phyloP scores from a whole-genome alignment of 2,113 vertebrate genomes.

The Oryzias melastigma region DNA sequence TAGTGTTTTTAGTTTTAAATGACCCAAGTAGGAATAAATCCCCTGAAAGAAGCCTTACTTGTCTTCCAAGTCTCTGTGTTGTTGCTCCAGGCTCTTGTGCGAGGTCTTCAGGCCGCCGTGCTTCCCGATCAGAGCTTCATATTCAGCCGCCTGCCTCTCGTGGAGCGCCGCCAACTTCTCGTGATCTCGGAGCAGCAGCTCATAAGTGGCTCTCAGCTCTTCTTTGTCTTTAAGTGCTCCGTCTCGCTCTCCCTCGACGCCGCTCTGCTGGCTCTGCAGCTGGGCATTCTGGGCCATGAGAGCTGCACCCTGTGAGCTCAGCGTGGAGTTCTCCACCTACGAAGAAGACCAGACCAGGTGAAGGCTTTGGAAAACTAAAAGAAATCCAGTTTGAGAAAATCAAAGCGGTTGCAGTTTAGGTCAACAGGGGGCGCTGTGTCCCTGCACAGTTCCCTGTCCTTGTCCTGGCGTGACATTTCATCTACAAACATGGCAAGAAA shows the following conservation, averaged over 20 bases:
- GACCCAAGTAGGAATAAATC: neutral
- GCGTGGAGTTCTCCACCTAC: constrained; percentile 96
- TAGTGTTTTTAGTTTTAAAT: neutral
- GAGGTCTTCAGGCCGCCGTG: constrained; percentile 89
- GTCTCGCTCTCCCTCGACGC: constrained; percentile 89
- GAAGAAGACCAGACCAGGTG: neutral
- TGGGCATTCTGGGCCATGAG: constrained; percentile 95
- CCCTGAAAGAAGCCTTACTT: constrained; percentile 74
- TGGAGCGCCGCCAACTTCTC: constrained; percentile 94
- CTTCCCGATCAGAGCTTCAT: constrained; percentile 90
- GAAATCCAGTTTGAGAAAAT: neutral
- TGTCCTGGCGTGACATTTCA: neutral
- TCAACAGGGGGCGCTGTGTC: constrained; percentile 48
- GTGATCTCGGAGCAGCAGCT: constrained; percentile 90
- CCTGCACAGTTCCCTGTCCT: neutral
- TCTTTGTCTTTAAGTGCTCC: constrained; percentile 86
- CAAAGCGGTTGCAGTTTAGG: neutral
- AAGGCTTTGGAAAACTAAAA: too few relatives aligned
- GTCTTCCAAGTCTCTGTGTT: constrained; percentile 94
- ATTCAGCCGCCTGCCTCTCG: constrained; percentile 90
- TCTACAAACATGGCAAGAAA: constrained; percentile 14
- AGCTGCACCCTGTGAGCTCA: constrained; percentile 89
- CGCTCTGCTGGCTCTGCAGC: constrained; percentile 88
- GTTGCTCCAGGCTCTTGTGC: constrained; percentile 92
- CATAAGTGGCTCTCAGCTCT: constrained; percentile 87